phyloP scores from a whole-genome alignment of 1,140 invertebrate species.

The Apis dorsata region DNA sequence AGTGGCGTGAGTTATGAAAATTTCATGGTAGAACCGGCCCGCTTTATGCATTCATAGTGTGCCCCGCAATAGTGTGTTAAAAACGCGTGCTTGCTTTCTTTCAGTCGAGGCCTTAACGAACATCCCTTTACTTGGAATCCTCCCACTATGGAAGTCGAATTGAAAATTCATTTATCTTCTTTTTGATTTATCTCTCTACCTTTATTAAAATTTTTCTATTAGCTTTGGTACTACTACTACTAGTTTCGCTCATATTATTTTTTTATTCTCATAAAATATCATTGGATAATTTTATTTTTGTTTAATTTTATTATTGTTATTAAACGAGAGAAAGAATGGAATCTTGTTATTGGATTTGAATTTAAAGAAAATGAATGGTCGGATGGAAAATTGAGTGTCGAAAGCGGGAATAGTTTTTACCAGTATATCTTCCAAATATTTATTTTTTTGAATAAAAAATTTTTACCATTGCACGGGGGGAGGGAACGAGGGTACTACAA shows the following conservation, averaged over 20 bases:
- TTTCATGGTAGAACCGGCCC: conserved; percentile 57
- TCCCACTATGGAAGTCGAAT: not conserved
- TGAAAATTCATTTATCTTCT: not conserved
- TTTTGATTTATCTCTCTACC: too few relatives aligned
- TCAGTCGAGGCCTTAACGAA: not conserved
- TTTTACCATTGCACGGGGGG: too few relatives aligned
- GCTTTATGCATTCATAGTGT: conserved; percentile 59
- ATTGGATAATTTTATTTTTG: too few relatives aligned
- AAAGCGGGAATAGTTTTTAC: too few relatives aligned
- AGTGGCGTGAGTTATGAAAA: conserved; percentile 68
- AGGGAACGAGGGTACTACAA: too few relatives aligned
- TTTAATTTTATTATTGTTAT: too few relatives aligned
- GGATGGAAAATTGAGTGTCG: too few relatives aligned
- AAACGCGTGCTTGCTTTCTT: conserved; percentile 39
- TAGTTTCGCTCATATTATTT: too few relatives aligned
- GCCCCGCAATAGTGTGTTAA: conserved; percentile 51
- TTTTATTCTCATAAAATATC: too few relatives aligned
- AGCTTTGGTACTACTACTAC: too few relatives aligned
- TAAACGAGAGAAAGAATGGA: too few relatives aligned
- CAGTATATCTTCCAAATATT: not conserved
- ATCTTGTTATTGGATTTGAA: not conserved
- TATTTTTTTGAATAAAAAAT: not conserved
- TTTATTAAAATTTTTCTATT: too few relatives aligned
- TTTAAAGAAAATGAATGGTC: not conserved
- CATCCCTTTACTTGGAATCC: not conserved